Evolutionary conservation across 2,113 vertebrate genomes (phyloP).

Genomic region (Notarius lentiginosus): DNA sequence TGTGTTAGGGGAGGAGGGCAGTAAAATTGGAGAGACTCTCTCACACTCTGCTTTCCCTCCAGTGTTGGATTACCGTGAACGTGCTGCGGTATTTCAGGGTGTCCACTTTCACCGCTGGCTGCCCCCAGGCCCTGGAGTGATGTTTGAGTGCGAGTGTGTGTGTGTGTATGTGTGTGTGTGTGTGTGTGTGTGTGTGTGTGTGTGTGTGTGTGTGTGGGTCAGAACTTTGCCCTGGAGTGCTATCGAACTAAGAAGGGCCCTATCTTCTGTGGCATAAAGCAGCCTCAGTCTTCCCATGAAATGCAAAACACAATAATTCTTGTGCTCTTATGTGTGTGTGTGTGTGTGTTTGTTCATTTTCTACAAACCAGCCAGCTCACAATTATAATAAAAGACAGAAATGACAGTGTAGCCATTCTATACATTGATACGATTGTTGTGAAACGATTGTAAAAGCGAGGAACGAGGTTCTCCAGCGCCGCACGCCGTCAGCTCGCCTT

Average conservation of each 20-base stretch:
- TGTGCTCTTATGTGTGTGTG: conserved; percentile 1
- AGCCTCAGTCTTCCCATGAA: conserved; percentile 30
- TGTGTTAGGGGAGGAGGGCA: conserved; percentile 17
- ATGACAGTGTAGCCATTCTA: neutral
- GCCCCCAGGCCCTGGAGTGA: conserved; percentile 64
- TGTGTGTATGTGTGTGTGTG: conserved; percentile 59
- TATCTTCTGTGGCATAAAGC: conserved; percentile 63
- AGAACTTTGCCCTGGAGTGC: conserved; percentile 42
- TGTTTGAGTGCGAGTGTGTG: conserved; percentile 66
- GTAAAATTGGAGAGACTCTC: conserved; percentile 54
- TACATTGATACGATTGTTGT: neutral
- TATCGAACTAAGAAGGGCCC: conserved; percentile 56
- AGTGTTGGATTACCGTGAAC: conserved; percentile 55
- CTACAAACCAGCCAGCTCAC: neutral
- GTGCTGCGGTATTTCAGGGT: conserved; percentile 58
- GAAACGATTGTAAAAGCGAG: neutral
- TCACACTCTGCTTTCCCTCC: conserved; percentile 47
- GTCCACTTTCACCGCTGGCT: conserved; percentile 70
- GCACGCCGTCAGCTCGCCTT: conserved; percentile 5
- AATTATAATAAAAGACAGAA: neutral
- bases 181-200: conserved; percentile 59
- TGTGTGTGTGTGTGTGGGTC: conserved; percentile 61
- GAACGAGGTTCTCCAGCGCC: neutral
- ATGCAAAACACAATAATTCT: conserved; percentile 3
- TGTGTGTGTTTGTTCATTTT: conserved; percentile 14